Conservation (phyloP, 2,888 invertebrate species). For the Ormyrus nitidulus region DNA sequence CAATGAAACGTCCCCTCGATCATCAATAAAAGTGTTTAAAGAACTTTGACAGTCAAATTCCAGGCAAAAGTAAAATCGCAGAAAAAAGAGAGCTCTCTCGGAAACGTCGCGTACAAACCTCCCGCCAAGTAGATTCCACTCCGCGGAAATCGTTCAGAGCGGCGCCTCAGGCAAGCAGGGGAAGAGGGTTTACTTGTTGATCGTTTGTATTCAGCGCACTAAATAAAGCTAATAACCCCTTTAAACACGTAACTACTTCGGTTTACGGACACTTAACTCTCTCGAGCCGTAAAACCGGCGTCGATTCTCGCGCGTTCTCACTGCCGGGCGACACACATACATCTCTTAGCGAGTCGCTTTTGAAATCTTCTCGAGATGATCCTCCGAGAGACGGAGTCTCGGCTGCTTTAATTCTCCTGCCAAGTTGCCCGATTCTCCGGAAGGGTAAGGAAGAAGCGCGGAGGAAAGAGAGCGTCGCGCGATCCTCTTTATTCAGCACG, state of each 20-base stretch:
- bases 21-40: too few relatives aligned
- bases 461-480: not conserved
- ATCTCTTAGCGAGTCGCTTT: not conserved
- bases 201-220: slow-evolving; percentile 70
- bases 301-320: slow-evolving; percentile 57
- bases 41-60: too few relatives aligned
- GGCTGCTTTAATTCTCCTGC: slow-evolving; percentile 18
- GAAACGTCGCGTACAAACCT: not conserved
- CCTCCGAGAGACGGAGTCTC: not conserved
- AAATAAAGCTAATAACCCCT: slow-evolving; percentile 68
- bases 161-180: not conserved
- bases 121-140: too few relatives aligned
- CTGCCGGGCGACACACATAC: not conserved
- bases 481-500: slow-evolving; percentile 45
- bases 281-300: slow-evolving; percentile 63
- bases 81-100: not conserved
- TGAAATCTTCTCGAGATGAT: slow-evolving; percentile 34
- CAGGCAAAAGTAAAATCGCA: too few relatives aligned
- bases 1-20: too few relatives aligned
- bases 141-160: slow-evolving; percentile 5
- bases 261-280: slow-evolving; percentile 68
- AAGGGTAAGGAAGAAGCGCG: not conserved
- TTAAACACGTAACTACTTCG: slow-evolving; percentile 65
- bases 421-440: not conserved
- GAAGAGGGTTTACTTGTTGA: slow-evolving; percentile 64